A percentile compares a stretch with the other conserved stretches of the same genome.
phyloP scores from a whole-genome alignment of 2,888 invertebrate genomes.

The Papilio gigon region DNA sequence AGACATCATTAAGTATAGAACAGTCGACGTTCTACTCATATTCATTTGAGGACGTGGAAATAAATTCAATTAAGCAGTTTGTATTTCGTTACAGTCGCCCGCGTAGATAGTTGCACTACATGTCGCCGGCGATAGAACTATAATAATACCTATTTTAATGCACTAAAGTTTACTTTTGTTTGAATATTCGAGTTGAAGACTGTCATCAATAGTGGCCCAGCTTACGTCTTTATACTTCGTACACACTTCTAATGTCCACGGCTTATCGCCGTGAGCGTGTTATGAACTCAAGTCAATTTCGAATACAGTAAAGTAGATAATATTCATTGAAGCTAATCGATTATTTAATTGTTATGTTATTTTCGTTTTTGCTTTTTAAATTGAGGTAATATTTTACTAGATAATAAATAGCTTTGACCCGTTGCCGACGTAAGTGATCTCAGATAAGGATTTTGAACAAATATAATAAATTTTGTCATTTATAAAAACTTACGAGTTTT shows the following conservation, averaged over 20 bases:
- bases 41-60: conserved; percentile 78
- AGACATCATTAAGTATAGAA: conserved; percentile 61
- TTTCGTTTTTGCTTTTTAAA: conserved; percentile 51
- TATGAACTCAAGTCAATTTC: conserved; percentile 61
- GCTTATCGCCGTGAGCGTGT: conserved; percentile 62
- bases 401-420: conserved; percentile 25
- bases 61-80: conserved; percentile 78
- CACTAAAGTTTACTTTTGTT: neutral
- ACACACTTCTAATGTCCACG: conserved; percentile 44
- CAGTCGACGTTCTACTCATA: conserved; percentile 70
- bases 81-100: conserved; percentile 51
- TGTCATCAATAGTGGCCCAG: conserved; percentile 22
- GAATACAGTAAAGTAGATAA: conserved; percentile 42
- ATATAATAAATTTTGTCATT: conserved; percentile 2
- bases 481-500: conserved; percentile 1
- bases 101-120: conserved; percentile 46
- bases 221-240: conserved; percentile 32
- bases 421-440: conserved; percentile 15
- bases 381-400: conserved; percentile 19
- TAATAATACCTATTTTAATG: neutral
- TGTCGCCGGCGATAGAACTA: conserved; percentile 46
- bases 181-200: conserved; percentile 16
- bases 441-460: conserved; percentile 19
- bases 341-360: conserved; percentile 57
- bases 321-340: conserved; percentile 69